Base-by-base conservation (phyloP, 2,113 vertebrate genomes). In the Aix galericulata region DNA sequence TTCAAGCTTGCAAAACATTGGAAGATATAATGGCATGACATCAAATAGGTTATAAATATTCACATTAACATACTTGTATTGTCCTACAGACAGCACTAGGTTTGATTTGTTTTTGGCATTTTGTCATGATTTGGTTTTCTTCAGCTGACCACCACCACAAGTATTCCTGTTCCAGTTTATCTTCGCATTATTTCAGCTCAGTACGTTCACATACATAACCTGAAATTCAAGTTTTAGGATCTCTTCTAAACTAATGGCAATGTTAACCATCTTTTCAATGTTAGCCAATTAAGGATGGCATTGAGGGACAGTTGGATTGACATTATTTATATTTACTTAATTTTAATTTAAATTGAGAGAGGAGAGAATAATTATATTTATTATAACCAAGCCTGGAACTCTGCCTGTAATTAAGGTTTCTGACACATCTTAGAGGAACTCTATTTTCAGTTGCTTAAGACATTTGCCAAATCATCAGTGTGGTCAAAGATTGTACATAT, bases 371-470 rank as follows among this genome's bases (percentile, higher is more conserved):
- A 95, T 95, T 95, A 86, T 27, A 80, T 94, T 95, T 95, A 94
- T 93, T 95, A 94, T 36, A 95, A 73, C 15, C 63, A 92, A 87
- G 89, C 55, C 59, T 91, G 82, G 75, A 96, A 95, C 58, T 82
- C 78, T 91, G 89, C 78, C 82, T 97, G 25, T 93, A 95, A 96
- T 97, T 97, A 95, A 92, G 50, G 36, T 91, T 74, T 73, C 89
- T 95, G 91, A 91, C 91, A 94, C 89, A 91, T 82, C 62, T 82
- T 46, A 89, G 72, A 79, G 86, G 38, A 94, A 89, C 89, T 87
- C 88, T 60, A 58, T 60, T 95, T 92, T 97, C 6, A 8, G 71
- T 46, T 94, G 91, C 84, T 89, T 82, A 87, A 89, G 75, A 93
- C 32, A 75, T 91, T 42, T 13, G 21, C 78, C 31, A 62, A 91